Conservation (phyloP, 2,797 vertebrate genomes). For the Sebastolobus altivelis region DNA sequence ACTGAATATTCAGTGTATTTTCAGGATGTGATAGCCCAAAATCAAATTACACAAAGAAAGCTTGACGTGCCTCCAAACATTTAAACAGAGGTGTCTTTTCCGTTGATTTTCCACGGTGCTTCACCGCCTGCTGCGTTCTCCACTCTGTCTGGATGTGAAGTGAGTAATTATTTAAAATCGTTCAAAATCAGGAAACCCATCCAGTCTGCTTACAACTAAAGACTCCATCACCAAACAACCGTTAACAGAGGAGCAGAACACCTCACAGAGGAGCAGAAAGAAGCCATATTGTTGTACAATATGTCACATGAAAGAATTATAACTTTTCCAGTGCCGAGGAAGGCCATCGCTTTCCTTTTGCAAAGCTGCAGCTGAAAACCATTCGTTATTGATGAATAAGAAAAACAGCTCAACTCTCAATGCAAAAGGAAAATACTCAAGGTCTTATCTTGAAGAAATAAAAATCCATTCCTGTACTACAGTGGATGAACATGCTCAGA, state of each 20-base stretch:
- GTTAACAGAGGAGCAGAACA: background rate
- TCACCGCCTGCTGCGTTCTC: conserved; percentile 15
- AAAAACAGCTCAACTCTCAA: background rate
- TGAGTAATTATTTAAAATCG: conserved; percentile 32
- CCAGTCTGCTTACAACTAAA: conserved; percentile 4
- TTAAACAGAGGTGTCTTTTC: conserved; percentile 2
- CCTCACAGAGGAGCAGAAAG: background rate
- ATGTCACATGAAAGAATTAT: background rate
- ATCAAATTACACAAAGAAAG: conserved; percentile 30
- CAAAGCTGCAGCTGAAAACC: conserved; percentile 5
- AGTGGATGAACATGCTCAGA: conserved; percentile 9
- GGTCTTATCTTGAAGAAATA: background rate
- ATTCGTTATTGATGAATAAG: conserved; percentile 35
- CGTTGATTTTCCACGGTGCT: background rate
- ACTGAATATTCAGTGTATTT: conserved; percentile 24
- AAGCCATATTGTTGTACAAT: background rate
- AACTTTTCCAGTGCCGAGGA: background rate
- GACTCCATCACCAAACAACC: background rate
- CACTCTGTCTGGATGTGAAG: conserved; percentile 13
- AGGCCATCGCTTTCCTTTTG: background rate
- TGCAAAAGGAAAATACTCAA: background rate
- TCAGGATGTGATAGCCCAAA: conserved; percentile 11
- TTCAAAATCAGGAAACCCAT: conserved; percentile 22
- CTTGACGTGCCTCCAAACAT: conserved; percentile 23
- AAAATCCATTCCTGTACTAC: background rate